Evolutionary conservation across 2,888 invertebrate genomes (phyloP).

Genomic region (Nycteola revayana): DNA sequence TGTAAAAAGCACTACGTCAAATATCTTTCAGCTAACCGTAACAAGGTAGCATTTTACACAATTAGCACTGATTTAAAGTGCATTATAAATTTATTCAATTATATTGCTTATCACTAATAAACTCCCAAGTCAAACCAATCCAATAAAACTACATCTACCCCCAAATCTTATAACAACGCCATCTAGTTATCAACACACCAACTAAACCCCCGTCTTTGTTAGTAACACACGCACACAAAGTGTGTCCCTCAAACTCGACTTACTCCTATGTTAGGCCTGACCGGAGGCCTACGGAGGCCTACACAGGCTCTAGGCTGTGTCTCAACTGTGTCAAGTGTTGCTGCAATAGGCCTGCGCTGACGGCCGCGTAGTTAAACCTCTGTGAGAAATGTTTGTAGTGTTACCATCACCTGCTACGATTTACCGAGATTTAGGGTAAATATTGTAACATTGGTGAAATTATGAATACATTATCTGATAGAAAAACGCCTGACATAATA

Average conservation of each 20-base stretch:
- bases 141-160: too few species aligned
- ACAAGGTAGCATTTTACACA: too few species aligned
- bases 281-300: slow-evolving; percentile 37
- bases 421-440: slow-evolving; percentile 28
- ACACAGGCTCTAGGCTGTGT: slow-evolving; percentile 63
- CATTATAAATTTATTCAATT: too few species aligned
- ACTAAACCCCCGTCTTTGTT: slow-evolving; percentile 41
- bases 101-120: too few species aligned
- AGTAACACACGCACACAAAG: slow-evolving; percentile 64
- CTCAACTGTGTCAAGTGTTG: slow-evolving; percentile 77
- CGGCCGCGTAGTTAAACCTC: slow-evolving; percentile 81
- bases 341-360: slow-evolving; percentile 78
- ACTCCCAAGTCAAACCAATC: too few species aligned
- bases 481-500: too few species aligned
- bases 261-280: slow-evolving; percentile 60
- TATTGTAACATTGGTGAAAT: slow-evolving; percentile 50
- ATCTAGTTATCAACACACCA: slow-evolving; percentile 36
- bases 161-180: too few species aligned
- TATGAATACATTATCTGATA: too few species aligned
- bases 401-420: slow-evolving; percentile 72
- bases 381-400: slow-evolving; percentile 69
- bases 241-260: slow-evolving; percentile 61
- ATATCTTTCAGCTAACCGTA: too few species aligned
- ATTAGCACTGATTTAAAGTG: too few species aligned
- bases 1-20: too few species aligned